Evolutionary conservation across 2,888 invertebrate species (phyloP).

Genomic region (Noctua janthe): DNA sequence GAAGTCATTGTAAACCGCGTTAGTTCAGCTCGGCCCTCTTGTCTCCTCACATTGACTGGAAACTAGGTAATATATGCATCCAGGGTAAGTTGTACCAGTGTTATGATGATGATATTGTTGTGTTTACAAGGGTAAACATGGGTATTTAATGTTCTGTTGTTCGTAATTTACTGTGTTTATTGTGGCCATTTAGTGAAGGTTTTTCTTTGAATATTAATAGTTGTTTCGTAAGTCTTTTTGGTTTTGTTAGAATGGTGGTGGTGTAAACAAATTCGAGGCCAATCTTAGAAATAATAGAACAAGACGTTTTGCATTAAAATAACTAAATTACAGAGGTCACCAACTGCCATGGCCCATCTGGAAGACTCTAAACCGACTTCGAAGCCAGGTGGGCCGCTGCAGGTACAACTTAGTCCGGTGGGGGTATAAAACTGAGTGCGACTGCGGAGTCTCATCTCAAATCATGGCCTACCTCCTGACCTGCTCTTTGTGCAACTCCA

Average conservation of each 20-base stretch:
- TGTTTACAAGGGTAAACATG: conserved; percentile 34
- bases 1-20: conserved; percentile 49
- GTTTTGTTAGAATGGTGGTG: not conserved
- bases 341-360: no score
- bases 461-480: no score
- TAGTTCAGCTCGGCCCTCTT: conserved; percentile 31
- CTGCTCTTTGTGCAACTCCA: no score
- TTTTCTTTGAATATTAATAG: conserved; percentile 3
- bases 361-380: no score
- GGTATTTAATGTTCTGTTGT: conserved; percentile 27
- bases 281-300: not conserved
- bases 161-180: conserved; percentile 18
- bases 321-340: not conserved
- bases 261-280: not conserved
- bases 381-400: no score
- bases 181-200: conserved; percentile 1
- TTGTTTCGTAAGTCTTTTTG: not conserved
- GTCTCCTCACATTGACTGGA: conserved; percentile 44
- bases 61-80: conserved; percentile 58
- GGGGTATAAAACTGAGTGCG: no score
- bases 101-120: conserved; percentile 47
- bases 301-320: not conserved
- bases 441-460: no score
- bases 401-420: no score
- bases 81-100: conserved; percentile 43